phyloP scores from a whole-genome alignment of 2,113 vertebrate species.

The Paradisaea rubra region DNA sequence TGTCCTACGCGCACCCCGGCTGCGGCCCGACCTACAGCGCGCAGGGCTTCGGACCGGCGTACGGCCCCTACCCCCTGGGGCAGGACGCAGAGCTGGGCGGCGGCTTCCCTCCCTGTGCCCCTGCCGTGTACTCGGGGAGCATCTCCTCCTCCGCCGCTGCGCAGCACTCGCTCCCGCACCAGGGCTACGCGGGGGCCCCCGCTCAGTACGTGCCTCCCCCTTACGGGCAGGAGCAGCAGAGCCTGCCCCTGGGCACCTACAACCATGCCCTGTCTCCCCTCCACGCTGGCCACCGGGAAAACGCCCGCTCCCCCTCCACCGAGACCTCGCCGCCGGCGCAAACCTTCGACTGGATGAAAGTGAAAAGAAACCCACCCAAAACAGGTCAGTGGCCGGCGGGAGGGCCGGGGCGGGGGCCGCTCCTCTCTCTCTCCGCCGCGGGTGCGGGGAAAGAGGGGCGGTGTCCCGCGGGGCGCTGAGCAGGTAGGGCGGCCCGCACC shows the following conservation, averaged over 20 bases:
- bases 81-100: conserved; percentile 87
- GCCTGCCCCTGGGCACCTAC: conserved; percentile 76
- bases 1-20: conserved; percentile 85
- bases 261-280: conserved; percentile 86
- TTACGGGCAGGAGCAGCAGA: conserved; percentile 87
- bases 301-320: conserved; percentile 84
- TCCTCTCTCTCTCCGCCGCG: neutral
- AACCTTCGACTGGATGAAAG: conserved; percentile 99
- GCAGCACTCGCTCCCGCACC: conserved; percentile 81
- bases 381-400: conserved; percentile 82
- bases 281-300: conserved; percentile 82
- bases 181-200: conserved; percentile 84
- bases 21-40: conserved; percentile 82
- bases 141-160: conserved; percentile 73
- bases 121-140: conserved; percentile 90
- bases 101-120: conserved; percentile 83
- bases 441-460: neutral
- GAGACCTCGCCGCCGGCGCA: conserved; percentile 85
- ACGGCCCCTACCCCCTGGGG: conserved; percentile 83
- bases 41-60: conserved; percentile 86
- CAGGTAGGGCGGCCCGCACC: neutral
- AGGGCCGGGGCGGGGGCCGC: neutral
- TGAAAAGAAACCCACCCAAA: conserved; percentile 97
- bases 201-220: conserved; percentile 81
- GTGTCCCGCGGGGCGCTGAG: neutral